phyloP scores from a whole-genome alignment of 2,113 vertebrate species.

The Takifugu bimaculatus region DNA sequence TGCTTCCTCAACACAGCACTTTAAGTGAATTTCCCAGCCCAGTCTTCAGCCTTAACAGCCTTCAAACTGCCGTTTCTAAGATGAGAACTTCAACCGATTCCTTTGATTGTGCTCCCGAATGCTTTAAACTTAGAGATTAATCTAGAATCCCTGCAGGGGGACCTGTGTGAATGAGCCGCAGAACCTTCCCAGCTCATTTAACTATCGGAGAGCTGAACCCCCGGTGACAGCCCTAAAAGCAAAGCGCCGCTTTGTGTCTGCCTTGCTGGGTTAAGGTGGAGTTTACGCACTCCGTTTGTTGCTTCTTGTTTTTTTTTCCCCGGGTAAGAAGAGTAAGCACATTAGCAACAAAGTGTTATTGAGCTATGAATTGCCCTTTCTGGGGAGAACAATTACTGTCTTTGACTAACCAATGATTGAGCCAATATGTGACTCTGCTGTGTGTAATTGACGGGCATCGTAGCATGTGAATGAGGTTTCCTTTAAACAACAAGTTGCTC shows the following conservation, averaged over 20 bases:
- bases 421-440: no score
- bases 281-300: not conserved
- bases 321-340: not conserved
- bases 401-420: no score
- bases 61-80: slow-evolving; percentile 52
- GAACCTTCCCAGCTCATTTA: slow-evolving; percentile 29
- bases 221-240: slow-evolving; percentile 3
- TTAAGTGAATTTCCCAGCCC: slow-evolving; percentile 48
- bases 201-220: slow-evolving; percentile 30
- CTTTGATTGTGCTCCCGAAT: slow-evolving; percentile 30
- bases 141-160: slow-evolving; percentile 13
- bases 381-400: not conserved
- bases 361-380: not conserved
- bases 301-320: not conserved
- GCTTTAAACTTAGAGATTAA: slow-evolving; percentile 53
- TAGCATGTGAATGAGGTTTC: no score
- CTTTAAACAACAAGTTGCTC: no score
- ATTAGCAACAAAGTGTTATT: not conserved
- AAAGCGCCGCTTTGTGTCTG: not conserved
- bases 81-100: slow-evolving; percentile 46
- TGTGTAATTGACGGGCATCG: no score
- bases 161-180: slow-evolving; percentile 23
- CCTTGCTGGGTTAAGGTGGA: not conserved
- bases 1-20: not conserved
- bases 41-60: slow-evolving; percentile 27